These are phyloP conservation scores for Urocyon cinereoargenteus DNA, from an alignment of 2,797 vertebrate genomes.

Conservation along the genomic window DNA sequence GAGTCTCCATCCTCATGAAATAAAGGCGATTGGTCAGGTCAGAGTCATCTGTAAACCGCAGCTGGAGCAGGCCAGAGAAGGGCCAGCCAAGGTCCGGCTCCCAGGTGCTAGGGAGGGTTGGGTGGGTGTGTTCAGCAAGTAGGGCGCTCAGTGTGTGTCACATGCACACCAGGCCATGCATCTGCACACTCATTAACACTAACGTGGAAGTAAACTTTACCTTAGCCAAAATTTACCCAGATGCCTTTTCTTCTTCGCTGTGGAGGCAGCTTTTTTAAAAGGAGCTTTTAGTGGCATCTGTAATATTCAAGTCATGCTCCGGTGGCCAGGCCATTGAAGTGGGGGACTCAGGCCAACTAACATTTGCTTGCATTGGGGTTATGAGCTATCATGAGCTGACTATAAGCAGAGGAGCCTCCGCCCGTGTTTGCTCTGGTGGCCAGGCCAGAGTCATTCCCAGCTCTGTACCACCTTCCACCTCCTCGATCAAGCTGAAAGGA, in stretches of 20 bases:
- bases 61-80: background rate
- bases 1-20: background rate
- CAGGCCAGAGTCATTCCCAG: background rate
- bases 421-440: background rate
- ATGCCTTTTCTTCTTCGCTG: background rate
- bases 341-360: background rate
- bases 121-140: background rate
- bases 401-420: background rate
- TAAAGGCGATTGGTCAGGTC: background rate
- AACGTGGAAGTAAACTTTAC: accelerated
- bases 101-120: background rate
- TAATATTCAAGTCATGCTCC: background rate
- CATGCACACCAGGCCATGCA: accelerated
- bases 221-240: background rate
- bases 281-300: background rate
- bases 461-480: accelerated
- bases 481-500: background rate
- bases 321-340: background rate
- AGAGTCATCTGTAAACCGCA: background rate
- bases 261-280: background rate
- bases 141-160: accelerated
- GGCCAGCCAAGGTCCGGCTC: too few relatives aligned
- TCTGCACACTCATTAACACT: too few relatives aligned
- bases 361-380: background rate
- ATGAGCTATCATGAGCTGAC: background rate